Percentiles rank a stretch among this genome's conserved stretches.
Evolutionary conservation across 2,888 invertebrate species (phyloP).

Genomic region (Arge pagana): DNA sequence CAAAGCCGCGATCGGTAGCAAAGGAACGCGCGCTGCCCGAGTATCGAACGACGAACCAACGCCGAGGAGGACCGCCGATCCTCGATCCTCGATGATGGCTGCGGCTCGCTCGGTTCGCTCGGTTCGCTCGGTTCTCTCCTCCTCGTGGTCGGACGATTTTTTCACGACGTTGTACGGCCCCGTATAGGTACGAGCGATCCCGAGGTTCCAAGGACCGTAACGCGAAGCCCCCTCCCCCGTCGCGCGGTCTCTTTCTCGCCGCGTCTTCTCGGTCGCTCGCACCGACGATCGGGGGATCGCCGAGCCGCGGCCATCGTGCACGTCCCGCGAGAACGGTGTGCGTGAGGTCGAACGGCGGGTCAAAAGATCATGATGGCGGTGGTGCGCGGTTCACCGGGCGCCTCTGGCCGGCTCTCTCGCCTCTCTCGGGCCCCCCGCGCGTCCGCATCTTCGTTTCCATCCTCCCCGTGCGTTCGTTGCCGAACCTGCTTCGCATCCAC

Average conservation of each 20-base stretch:
- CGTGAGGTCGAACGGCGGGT: conserved; percentile 56
- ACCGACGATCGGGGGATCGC: too few relatives aligned
- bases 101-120: too few relatives aligned
- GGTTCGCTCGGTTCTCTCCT: too few relatives aligned
- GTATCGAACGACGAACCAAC: too few relatives aligned
- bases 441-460: not conserved
- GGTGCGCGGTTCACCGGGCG: conserved; percentile 35
- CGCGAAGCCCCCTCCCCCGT: not conserved
- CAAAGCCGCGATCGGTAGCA: too few relatives aligned
- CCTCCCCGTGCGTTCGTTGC: conserved; percentile 7
- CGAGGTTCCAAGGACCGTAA: too few relatives aligned
- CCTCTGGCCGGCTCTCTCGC: conserved; percentile 39
- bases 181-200: too few relatives aligned
- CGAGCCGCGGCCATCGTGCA: conserved; percentile 54
- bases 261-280: not conserved
- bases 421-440: not conserved
- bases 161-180: too few relatives aligned
- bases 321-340: conserved; percentile 53
- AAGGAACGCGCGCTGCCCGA: too few relatives aligned
- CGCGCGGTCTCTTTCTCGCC: not conserved
- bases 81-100: too few relatives aligned
- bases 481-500: not conserved
- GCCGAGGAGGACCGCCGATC: too few relatives aligned
- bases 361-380: conserved; percentile 55
- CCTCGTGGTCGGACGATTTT: too few relatives aligned